Percentiles rank a stretch among this genome's conserved stretches.
These are phyloP conservation scores for Sander vitreus DNA, from an alignment of 2,113 vertebrate species.

Conservation along the genomic window DNA sequence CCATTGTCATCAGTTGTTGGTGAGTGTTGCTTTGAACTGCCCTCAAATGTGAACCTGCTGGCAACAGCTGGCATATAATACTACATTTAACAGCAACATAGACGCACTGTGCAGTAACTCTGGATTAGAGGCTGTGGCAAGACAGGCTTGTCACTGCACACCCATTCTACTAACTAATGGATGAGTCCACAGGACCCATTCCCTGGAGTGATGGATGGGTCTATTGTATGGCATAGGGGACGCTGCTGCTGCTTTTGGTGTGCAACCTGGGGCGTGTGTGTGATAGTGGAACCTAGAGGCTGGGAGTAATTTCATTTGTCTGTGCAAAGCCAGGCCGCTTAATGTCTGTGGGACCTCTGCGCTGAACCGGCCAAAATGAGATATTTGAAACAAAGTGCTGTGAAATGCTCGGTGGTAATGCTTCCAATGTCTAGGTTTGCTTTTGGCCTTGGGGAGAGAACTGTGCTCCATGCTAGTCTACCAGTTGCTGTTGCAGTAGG, in stretches of 20 bases:
- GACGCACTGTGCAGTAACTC: slow-evolving; percentile 77
- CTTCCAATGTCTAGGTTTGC: slow-evolving; percentile 67
- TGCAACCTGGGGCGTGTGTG: slow-evolving; percentile 57
- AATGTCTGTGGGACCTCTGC: slow-evolving; percentile 74
- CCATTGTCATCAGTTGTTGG: slow-evolving; percentile 43
- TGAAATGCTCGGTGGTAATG: slow-evolving; percentile 74
- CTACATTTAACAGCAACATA: slow-evolving; percentile 76
- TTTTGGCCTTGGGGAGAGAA: slow-evolving; percentile 65
- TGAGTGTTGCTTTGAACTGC: slow-evolving; percentile 51
- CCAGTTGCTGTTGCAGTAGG: slow-evolving; percentile 22
- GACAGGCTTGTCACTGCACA: slow-evolving; percentile 75
- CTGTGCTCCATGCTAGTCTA: slow-evolving; percentile 40
- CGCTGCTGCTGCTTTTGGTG: slow-evolving; percentile 46
- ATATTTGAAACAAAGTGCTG: slow-evolving; percentile 78
- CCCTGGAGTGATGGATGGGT: slow-evolving; percentile 71
- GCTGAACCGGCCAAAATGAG: slow-evolving; percentile 76
- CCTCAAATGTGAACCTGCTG: slow-evolving; percentile 67
- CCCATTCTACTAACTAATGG: slow-evolving; percentile 77
- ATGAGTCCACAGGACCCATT: slow-evolving; percentile 78
- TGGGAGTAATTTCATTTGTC: slow-evolving; percentile 79
- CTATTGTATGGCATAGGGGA: slow-evolving; percentile 64
- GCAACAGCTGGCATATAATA: slow-evolving; percentile 73
- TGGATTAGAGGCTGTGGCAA: slow-evolving; percentile 74
- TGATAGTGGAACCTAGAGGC: slow-evolving; percentile 62
- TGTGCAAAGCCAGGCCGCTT: slow-evolving; percentile 76